Evolutionary conservation across 2,797 vertebrate genomes (phyloP).

Genomic region (Malacoraja senta): DNA sequence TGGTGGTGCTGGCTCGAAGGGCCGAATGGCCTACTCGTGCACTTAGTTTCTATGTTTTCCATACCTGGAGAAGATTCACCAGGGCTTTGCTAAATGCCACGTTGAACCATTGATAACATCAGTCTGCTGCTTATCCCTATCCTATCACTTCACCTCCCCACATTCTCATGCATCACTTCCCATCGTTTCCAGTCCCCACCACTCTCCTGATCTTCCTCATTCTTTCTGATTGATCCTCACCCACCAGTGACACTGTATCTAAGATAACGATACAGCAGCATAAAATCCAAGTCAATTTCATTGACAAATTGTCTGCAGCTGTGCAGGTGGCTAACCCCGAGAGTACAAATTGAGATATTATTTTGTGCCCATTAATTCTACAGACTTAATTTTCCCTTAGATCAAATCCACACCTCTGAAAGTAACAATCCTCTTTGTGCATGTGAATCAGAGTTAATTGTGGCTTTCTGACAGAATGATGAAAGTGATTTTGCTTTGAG

Average conservation of each 20-base stretch:
- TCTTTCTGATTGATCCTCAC: not conserved
- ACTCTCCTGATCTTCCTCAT: not conserved
- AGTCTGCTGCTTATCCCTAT: not conserved
- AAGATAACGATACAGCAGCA: not conserved
- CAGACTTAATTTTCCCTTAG: not conserved
- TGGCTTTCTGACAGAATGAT: not conserved
- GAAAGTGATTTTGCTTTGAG: constrained; percentile 23
- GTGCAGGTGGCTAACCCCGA: not conserved
- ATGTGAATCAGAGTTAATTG: not conserved
- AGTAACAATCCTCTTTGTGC: constrained; percentile 8
- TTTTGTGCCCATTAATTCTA: not conserved
- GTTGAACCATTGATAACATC: too few species aligned
- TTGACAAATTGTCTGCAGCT: not conserved
- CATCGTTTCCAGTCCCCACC: not conserved
- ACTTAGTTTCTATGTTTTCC: too few species aligned
- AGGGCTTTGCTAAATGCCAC: too few species aligned
- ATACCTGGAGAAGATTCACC: too few species aligned
- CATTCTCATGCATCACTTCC: not conserved
- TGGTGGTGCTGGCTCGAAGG: too few species aligned
- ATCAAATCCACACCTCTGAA: constrained; percentile 2
- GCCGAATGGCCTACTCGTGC: too few species aligned
- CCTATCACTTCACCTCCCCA: not conserved
- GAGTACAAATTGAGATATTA: not conserved
- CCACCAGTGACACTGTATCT: not conserved
- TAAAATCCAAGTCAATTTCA: not conserved